phyloP scores from a whole-genome alignment of 2,888 invertebrate species.

The Agrenia bidenticulata region DNA sequence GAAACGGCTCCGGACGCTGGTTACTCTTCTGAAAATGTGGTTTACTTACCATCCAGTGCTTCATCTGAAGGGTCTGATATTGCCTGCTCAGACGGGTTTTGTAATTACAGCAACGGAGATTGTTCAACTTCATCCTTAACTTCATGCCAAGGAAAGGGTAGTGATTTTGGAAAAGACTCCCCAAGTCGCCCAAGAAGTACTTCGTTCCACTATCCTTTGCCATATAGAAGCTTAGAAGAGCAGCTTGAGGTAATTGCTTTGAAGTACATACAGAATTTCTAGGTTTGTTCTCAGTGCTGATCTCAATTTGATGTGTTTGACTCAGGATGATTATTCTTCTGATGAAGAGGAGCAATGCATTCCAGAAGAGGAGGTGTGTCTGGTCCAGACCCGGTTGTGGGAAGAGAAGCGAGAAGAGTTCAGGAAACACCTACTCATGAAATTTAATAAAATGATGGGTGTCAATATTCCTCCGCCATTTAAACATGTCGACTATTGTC shows the following conservation, averaged over 20 bases:
- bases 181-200: background rate
- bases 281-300: too few species aligned
- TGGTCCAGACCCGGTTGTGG: background rate
- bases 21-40: background rate
- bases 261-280: too few species aligned
- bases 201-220: too few species aligned
- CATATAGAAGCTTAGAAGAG: constrained; percentile 48
- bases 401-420: background rate
- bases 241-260: constrained; percentile 42
- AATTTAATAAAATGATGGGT: background rate
- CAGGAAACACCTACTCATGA: background rate
- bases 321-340: background rate
- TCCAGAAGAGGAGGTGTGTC: background rate
- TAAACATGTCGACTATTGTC: background rate
- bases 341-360: background rate
- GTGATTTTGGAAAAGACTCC: background rate
- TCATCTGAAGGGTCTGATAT: background rate
- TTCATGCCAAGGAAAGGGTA: too few species aligned
- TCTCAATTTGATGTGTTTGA: too few species aligned
- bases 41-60: background rate
- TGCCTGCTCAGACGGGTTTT: background rate
- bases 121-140: background rate
- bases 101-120: background rate
- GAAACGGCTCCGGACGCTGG: too few species aligned
- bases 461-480: background rate